Percentiles rank a stretch among this genome's conserved stretches.
phyloP scores from a whole-genome alignment of 2,797 vertebrate genomes.

The Heterohyrax brucei region DNA sequence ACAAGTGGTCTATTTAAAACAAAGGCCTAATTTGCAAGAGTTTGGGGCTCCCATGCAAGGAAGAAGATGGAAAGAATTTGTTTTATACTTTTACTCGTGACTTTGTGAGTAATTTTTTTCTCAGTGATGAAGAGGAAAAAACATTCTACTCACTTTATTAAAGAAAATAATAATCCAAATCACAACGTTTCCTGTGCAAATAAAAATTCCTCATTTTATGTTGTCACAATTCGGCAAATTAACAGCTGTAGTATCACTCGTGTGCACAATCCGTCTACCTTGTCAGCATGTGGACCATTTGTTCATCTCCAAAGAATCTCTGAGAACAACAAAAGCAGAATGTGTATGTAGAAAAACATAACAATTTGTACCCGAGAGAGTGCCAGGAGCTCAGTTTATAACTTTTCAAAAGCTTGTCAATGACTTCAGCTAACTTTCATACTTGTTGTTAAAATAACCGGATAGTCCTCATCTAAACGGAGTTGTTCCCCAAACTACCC shows the following conservation, averaged over 20 bases:
- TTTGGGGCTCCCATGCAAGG: background rate
- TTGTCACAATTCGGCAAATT: background rate
- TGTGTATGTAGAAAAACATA: slow-evolving; percentile 36
- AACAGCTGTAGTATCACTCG: slow-evolving; percentile 14
- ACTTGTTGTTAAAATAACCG: background rate
- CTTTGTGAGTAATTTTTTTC: slow-evolving; percentile 28
- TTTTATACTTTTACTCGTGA: background rate
- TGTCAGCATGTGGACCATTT: slow-evolving; percentile 57
- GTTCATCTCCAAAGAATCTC: slow-evolving; percentile 72
- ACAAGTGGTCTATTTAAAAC: background rate
- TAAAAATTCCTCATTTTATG: slow-evolving; percentile 65
- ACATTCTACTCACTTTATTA: background rate
- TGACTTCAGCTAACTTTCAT: background rate
- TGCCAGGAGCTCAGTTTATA: slow-evolving; percentile 65
- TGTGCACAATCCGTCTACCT: slow-evolving; percentile 65
- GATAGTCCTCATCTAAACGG: background rate
- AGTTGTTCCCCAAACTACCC: background rate
- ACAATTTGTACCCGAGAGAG: slow-evolving; percentile 63
- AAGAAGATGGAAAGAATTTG: background rate
- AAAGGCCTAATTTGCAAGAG: background rate
- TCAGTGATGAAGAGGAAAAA: background rate
- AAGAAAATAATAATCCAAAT: background rate
- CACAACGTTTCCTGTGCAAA: slow-evolving; percentile 55
- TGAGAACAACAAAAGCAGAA: slow-evolving; percentile 52
- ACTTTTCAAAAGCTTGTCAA: background rate